These are phyloP conservation scores for Aspidiotus rigidus DNA, from an alignment of 2,888 invertebrate genomes.

Conservation along the genomic window DNA sequence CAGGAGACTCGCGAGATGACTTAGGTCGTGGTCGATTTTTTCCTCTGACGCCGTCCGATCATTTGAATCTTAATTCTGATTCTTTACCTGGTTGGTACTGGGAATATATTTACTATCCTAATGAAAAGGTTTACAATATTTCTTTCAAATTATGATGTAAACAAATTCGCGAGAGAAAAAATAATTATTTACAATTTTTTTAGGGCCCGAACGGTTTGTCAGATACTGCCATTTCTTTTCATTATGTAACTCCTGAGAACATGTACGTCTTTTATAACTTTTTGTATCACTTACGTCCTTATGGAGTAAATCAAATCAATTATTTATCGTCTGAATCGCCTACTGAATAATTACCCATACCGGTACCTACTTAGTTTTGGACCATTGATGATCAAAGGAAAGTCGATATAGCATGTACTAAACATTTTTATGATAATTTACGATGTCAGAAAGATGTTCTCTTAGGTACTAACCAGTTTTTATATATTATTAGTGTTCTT, in stretches of 20 bases:
- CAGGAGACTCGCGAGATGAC: conserved; percentile 79
- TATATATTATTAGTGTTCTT: too few relatives aligned
- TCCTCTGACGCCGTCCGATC: conserved; percentile 86
- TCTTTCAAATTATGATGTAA: background rate
- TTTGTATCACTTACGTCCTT: conserved; percentile 78
- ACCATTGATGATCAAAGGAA: too few relatives aligned
- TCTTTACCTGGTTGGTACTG: conserved; percentile 83
- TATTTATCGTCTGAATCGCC: too few relatives aligned
- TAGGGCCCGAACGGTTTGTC: conserved; percentile 85
- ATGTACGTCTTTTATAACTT: conserved; percentile 93
- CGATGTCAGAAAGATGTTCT: too few relatives aligned
- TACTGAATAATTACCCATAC: too few relatives aligned
- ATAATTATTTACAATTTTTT: conserved; percentile 39
- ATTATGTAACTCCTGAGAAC: conserved; percentile 79
- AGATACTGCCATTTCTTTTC: conserved; percentile 88
- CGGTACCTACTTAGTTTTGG: too few relatives aligned
- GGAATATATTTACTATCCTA: conserved; percentile 84
- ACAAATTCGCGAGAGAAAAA: background rate
- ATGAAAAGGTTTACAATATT: conserved; percentile 60
- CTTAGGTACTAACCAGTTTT: too few relatives aligned
- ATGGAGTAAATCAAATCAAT: conserved; percentile 36
- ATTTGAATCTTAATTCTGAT: conserved; percentile 78
- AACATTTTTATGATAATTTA: too few relatives aligned
- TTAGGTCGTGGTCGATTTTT: conserved; percentile 80
- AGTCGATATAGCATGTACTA: too few relatives aligned